Evolutionary conservation across 1,140 invertebrate species (phyloP), one percentile per base, ranked within the genome.

Genomic region (Drosophila simulans): DNA sequence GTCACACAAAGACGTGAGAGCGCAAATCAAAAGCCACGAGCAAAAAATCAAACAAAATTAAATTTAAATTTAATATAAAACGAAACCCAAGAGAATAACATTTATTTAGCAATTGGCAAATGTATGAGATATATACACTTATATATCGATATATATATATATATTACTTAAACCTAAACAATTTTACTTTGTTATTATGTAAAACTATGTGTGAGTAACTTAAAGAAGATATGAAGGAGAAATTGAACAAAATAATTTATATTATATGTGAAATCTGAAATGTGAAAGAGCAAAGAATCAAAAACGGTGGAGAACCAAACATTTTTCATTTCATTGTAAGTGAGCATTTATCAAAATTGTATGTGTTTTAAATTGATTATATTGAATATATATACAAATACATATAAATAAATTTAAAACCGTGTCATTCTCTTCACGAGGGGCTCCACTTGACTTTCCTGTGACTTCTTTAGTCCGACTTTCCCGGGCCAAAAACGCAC

Each of bases 291-390:
- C 73, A 58, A 76, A 89, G 76, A 78, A 69, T 72, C 60, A 60
- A 60, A 60, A 57, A 43, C 11, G 59, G 40, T 31, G 55, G 39
- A 78, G 31, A 51, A 55, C 35, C 27, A 20, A 74, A 73, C 40
- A 73, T 64, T 77, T 85, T 81, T 89, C 81, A 84, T 84, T 89
- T 80, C 68, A 89, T 75, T 90, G 78, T 90, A 90, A 90, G 80
- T 77, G 80, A 90, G 85, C 85, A 85, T 90, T 90, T 90, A 90
- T 90, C 78, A 90, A 90, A 90, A 86, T 90, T 90, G 78, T 90
- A 86, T 86, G 85, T 89, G 85, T 89, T 89, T 90, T 85, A 90
- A 89, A 70, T 70, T 88, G 83, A 88, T 88, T 86, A 86, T 86
- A 86, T 86, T 85, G 90, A 88, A 86, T 85, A 85, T 85, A 88